These are phyloP conservation scores for Aphaenogaster ashmeadi DNA, from an alignment of 1,140 invertebrate species.

Conservation along the genomic window DNA sequence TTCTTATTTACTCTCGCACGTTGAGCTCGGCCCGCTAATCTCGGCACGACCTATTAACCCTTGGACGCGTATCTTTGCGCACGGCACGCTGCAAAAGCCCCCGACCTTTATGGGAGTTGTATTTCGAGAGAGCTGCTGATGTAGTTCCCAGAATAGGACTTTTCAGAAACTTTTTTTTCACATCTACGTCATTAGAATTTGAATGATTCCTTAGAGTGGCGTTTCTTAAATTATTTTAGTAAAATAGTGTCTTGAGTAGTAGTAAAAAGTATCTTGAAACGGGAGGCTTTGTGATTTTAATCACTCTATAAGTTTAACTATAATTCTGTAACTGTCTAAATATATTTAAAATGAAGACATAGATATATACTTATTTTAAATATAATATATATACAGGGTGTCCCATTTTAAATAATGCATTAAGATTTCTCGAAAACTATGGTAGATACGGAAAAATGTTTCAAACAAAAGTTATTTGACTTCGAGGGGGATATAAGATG, in stretches of 20 bases:
- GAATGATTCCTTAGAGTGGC: background rate
- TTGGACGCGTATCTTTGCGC: constrained; percentile 13
- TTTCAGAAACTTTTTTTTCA: background rate
- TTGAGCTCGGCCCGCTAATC: constrained; percentile 40
- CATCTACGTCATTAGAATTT: background rate
- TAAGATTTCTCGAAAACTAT: too few species aligned
- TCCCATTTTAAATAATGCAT: too few species aligned
- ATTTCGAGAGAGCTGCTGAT: background rate
- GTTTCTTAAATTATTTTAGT: background rate
- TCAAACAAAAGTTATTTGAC: too few species aligned
- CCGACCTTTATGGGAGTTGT: constrained; percentile 37
- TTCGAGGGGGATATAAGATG: too few species aligned
- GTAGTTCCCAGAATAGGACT: background rate
- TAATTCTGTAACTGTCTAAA: background rate
- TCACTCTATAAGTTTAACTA: background rate
- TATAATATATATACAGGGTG: too few species aligned
- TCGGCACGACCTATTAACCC: constrained; percentile 60
- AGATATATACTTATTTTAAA: too few species aligned
- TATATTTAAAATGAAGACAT: background rate
- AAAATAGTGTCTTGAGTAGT: too few species aligned
- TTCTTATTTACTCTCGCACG: constrained; percentile 39
- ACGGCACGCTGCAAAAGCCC: background rate
- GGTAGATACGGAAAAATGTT: too few species aligned
- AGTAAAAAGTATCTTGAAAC: background rate
- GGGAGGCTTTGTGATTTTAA: background rate